These are phyloP conservation scores for Carpatolechia fugitivella DNA, from an alignment of 2,888 invertebrate genomes.

Conservation along the genomic window DNA sequence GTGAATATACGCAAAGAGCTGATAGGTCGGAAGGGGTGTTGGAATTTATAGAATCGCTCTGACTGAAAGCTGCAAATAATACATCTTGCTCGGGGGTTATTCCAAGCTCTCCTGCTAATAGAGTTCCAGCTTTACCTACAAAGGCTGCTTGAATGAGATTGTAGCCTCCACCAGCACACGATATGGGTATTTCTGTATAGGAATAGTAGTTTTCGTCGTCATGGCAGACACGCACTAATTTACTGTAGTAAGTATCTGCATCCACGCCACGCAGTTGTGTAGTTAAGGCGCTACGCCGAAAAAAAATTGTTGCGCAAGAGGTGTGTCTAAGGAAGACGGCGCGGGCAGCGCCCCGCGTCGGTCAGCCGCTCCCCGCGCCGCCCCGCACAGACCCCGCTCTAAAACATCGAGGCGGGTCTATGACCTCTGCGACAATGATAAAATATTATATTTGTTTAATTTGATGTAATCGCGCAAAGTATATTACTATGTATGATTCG, in stretches of 20 bases:
- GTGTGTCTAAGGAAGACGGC: no score
- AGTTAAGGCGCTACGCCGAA: no score
- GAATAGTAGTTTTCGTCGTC: slow-evolving; percentile 98
- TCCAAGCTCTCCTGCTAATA: slow-evolving; percentile 92
- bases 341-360: no score
- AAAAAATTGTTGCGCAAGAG: no score
- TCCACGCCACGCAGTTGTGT: slow-evolving; percentile 92
- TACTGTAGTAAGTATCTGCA: slow-evolving; percentile 91
- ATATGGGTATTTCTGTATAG: slow-evolving; percentile 97
- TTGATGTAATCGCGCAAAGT: no score
- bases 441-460: no score
- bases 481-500: no score
- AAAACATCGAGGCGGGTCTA: no score
- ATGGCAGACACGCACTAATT: slow-evolving; percentile 96
- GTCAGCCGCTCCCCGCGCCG: no score
- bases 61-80: slow-evolving; percentile 95
- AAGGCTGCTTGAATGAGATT: slow-evolving; percentile 97
- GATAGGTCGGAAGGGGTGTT: slow-evolving; percentile 84
- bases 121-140: slow-evolving; percentile 95
- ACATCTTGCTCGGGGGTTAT: slow-evolving; percentile 97
- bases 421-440: no score
- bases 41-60: slow-evolving; percentile 86
- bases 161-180: slow-evolving; percentile 91
- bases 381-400: no score
- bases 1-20: slow-evolving; percentile 96